Percentiles rank a stretch among this genome's conserved stretches.
Conservation (phyloP, 2,888 invertebrate species). For the Eupithecia dodoneata region DNA sequence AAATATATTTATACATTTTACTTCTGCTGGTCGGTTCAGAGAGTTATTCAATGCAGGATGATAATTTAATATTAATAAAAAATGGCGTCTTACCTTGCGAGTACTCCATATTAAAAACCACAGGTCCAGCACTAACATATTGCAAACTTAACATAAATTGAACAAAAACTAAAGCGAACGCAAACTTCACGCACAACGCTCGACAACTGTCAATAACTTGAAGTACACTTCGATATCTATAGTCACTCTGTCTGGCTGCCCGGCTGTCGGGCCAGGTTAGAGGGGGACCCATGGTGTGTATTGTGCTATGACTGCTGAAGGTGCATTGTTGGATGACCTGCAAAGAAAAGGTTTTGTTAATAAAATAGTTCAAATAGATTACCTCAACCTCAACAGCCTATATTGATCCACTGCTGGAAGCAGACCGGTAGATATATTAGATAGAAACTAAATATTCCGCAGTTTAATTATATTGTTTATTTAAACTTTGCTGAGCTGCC, state of each 20-base stretch:
- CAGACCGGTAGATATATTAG: too few species aligned
- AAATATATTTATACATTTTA: not conserved
- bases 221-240: conserved; percentile 53
- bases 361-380: not conserved
- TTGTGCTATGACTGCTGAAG: conserved; percentile 55
- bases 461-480: too few species aligned
- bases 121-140: conserved; percentile 70
- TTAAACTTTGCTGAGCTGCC: too few species aligned
- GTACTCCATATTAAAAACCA: conserved; percentile 74
- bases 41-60: not conserved
- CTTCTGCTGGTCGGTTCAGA: not conserved
- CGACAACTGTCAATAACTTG: conserved; percentile 60
- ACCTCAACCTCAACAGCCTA: too few species aligned
- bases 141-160: conserved; percentile 66
- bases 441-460: too few species aligned
- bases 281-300: conserved; percentile 70
- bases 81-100: conserved; percentile 67
- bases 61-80: not conserved
- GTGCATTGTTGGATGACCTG: conserved; percentile 59
- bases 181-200: conserved; percentile 66
- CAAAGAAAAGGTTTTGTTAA: conserved; percentile 53
- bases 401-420: too few species aligned
- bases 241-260: conserved; percentile 40
- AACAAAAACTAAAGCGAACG: conserved; percentile 62
- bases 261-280: conserved; percentile 69